phyloP scores from a whole-genome alignment of 2,113 vertebrate species.

The Daubentonia madagascariensis region DNA sequence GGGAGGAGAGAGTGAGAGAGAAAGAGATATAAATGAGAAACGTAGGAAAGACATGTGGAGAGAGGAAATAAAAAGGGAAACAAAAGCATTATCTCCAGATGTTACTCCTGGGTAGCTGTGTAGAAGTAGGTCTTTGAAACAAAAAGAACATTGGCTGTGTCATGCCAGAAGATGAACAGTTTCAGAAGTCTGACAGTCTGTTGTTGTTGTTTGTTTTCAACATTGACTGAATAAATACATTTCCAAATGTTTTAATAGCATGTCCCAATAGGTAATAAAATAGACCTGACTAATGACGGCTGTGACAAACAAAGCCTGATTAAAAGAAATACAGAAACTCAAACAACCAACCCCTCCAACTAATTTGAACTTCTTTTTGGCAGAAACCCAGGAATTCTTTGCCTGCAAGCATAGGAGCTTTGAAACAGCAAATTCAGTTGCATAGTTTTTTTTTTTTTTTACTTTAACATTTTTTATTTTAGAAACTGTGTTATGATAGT shows the following conservation, averaged over 20 bases:
- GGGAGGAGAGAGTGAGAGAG: neutral
- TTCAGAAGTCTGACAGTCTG: neutral
- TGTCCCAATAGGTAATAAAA: neutral
- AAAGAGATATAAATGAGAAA: neutral
- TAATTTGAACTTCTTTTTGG: neutral
- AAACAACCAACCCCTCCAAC: neutral
- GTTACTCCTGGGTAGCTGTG: rapidly evolving
- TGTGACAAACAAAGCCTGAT: constrained; percentile 41
- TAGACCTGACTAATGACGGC: constrained; percentile 24
- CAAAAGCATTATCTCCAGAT: neutral
- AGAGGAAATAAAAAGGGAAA: neutral
- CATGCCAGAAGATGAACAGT: neutral
- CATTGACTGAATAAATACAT: constrained; percentile 22
- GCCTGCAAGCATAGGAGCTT: neutral
- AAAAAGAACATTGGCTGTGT: neutral
- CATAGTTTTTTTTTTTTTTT: neutral
- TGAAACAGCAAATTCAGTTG: neutral
- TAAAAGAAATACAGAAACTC: constrained; percentile 24
- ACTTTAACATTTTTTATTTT: neutral
- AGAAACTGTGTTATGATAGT: neutral
- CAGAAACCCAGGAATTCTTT: constrained; percentile 35
- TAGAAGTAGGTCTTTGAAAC: neutral
- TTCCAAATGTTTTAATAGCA: constrained; percentile 11
- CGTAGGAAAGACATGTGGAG: neutral
- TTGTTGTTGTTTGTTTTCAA: constrained; percentile 12